Conservation (phyloP, 2,888 invertebrate species). For the Aphrophora alni region DNA sequence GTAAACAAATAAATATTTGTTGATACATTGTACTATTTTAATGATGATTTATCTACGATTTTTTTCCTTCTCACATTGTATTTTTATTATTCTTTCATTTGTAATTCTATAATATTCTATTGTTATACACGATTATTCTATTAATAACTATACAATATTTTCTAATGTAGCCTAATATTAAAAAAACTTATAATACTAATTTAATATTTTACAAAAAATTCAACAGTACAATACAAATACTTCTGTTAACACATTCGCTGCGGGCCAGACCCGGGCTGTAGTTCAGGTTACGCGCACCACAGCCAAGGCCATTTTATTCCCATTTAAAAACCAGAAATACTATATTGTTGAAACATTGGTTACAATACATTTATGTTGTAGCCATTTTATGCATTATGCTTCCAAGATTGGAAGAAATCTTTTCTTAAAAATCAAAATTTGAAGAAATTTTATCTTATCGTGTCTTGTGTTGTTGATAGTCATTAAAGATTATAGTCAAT, state of each 20-base stretch:
- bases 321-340: not conserved
- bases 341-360: too few relatives aligned
- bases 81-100: not conserved
- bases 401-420: too few relatives aligned
- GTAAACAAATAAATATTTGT: not conserved
- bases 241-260: too few relatives aligned
- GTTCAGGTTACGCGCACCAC: too few relatives aligned
- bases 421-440: too few relatives aligned
- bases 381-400: too few relatives aligned
- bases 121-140: not conserved
- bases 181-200: not conserved
- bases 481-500: too few relatives aligned
- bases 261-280: too few relatives aligned
- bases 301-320: too few relatives aligned
- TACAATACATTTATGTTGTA: too few relatives aligned
- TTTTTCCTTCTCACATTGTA: not conserved
- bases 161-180: not conserved
- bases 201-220: not conserved
- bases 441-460: too few relatives aligned
- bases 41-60: not conserved
- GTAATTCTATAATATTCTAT: not conserved
- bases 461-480: too few relatives aligned
- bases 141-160: not conserved
- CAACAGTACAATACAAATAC: not conserved
- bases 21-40: not conserved